phyloP scores from a whole-genome alignment of 2,888 invertebrate species.

The Pseudococcus longispinus region DNA sequence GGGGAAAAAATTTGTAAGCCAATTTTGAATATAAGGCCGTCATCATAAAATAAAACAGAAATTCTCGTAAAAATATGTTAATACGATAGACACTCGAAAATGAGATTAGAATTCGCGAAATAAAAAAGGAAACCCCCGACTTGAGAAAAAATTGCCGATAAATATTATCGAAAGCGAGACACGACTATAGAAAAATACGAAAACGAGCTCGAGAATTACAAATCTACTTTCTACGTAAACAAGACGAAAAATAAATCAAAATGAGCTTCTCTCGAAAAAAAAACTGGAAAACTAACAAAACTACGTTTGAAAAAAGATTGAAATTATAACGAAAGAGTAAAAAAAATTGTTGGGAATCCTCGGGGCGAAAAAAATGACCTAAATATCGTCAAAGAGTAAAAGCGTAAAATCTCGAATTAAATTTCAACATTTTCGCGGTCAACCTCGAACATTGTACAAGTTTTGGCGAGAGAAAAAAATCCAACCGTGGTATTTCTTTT shows the following conservation, averaged over 20 bases:
- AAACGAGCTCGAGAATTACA: neutral
- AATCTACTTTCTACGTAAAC: neutral
- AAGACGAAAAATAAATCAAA: neutral
- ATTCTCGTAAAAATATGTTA: no score
- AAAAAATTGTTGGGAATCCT: neutral
- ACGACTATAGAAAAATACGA: neutral
- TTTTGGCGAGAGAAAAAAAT: neutral
- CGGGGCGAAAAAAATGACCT: neutral
- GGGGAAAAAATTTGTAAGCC: no score
- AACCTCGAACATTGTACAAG: neutral
- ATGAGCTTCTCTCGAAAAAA: neutral
- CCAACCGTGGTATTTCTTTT: neutral
- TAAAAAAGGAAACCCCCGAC: neutral
- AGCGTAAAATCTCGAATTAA: slow-evolving; percentile 17
- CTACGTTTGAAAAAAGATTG: neutral
- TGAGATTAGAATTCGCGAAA: neutral
- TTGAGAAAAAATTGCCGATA: neutral
- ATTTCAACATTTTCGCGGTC: slow-evolving; percentile 15
- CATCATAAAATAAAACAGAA: no score
- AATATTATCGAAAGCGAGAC: neutral
- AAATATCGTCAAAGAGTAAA: neutral
- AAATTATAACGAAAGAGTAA: neutral
- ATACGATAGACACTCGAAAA: no score
- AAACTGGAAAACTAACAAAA: neutral
- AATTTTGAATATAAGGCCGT: no score